Evolutionary conservation across 2,888 invertebrate genomes (phyloP), one percentile per base, ranked within the genome.

Genomic region (Hofmannophila pseudospretella): DNA sequence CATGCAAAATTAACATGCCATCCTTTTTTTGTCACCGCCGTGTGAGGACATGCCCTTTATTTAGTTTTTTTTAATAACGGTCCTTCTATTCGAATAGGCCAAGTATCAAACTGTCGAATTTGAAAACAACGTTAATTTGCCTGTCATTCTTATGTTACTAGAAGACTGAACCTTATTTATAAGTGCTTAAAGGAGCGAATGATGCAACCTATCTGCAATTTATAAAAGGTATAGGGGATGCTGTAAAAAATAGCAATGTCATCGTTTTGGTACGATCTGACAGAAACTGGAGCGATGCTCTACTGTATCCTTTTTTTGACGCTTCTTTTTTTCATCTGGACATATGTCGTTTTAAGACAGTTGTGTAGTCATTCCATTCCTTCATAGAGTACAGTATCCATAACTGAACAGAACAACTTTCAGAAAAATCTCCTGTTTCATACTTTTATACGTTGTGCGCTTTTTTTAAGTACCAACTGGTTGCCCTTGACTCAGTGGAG

Each of bases 1-100:
- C 80, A 80, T 75, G 80, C 80, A 66, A 80, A 77, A 76, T 80
- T 79, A 77, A 73, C 59, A 56, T 58, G 61, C 69, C 58, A 41
- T 47, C 64, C 62, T 44, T 71, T 73, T 72, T 72, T 70, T 66
- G 65, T 66, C 66, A 58, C 47, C 42, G 28, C 56, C 51, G 57
- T 62, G 57, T 58, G 60, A 65, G 64, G 65, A 67, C 59, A 45
- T 47, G 52, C 53, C 61, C 51, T 67, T 66, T 60, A 54, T 61
- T 51, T 42, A 28, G 27, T 56, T 70, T 73, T 72, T 71, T 70
- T 48, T 61, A 51, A 57, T 60, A 65, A 66, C 66, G 61, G 64
- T 58, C 51, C 50, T 58, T 16, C 5, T 4, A n/a, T n/a, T n/a
- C 56, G 46, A 55, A 54, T 40, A 37, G 36, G 48, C n/a, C n/a